Evolutionary conservation across 2,113 vertebrate genomes (phyloP).

Genomic region (Heterocephalus glaber): DNA sequence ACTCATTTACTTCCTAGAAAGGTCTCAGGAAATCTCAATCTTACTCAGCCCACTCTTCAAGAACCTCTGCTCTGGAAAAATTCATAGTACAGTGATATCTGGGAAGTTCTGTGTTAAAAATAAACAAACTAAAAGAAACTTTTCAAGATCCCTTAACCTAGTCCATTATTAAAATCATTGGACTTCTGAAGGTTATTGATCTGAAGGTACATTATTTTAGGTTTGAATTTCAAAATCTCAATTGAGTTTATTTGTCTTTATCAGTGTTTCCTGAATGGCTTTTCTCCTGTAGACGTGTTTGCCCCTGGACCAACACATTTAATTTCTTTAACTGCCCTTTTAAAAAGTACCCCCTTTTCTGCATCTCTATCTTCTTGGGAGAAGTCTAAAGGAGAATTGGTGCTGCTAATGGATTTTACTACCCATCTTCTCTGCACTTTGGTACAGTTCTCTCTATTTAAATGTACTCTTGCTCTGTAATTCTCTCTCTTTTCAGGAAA

Average conservation of each 20-base stretch:
- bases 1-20: neutral
- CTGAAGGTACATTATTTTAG: neutral
- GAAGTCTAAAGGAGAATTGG: neutral
- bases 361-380: neutral
- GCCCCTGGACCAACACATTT: neutral
- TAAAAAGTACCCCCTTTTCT: neutral
- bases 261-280: neutral
- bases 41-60: neutral
- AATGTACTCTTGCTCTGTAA: neutral
- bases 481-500: neutral
- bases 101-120: neutral
- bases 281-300: neutral
- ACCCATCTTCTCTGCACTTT: neutral
- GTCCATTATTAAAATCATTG: neutral
- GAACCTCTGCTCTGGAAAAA: neutral
- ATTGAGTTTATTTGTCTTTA: conserved; percentile 1
- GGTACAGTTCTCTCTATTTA: neutral
- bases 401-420: neutral
- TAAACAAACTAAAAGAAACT: neutral
- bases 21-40: neutral
- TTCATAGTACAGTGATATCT: neutral
- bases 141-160: neutral
- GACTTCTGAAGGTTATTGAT: neutral
- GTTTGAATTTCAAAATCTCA: conserved; percentile 2
- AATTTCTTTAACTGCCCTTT: neutral